phyloP scores from a whole-genome alignment of 2,888 invertebrate genomes.

The Lymantria monacha region DNA sequence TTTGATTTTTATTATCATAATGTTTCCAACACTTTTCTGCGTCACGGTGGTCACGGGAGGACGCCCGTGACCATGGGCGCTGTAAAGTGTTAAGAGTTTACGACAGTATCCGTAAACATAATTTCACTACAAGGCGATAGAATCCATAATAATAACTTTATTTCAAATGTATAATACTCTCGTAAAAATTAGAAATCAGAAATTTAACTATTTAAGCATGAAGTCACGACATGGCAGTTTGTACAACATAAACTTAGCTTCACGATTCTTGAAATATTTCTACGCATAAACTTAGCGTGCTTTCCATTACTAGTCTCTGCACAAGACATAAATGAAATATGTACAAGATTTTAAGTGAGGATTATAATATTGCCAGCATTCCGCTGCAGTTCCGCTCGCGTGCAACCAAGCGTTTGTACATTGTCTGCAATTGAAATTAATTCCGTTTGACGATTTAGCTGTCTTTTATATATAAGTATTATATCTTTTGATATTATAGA shows the following conservation, averaged over 20 bases:
- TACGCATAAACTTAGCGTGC: not conserved
- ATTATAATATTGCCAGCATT: slow-evolving; percentile 27
- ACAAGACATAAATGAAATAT: slow-evolving; percentile 24
- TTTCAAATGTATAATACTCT: too few relatives aligned
- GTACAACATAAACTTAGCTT: not conserved
- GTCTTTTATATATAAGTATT: not conserved
- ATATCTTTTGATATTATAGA: too few relatives aligned
- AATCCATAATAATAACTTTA: too few relatives aligned
- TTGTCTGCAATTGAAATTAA: slow-evolving; percentile 12
- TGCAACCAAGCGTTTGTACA: slow-evolving; percentile 22
- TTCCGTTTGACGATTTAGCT: slow-evolving; percentile 20
- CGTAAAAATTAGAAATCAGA: too few relatives aligned
- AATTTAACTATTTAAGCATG: not conserved
- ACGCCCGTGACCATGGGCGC: too few relatives aligned
- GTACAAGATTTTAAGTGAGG: slow-evolving; percentile 19
- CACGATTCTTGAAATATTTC: not conserved
- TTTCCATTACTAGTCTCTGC: not conserved
- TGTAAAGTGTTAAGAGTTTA: too few relatives aligned
- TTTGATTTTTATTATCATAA: too few relatives aligned
- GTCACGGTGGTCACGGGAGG: too few relatives aligned
- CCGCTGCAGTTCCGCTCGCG: slow-evolving; percentile 33
- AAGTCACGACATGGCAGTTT: not conserved
- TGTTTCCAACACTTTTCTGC: too few relatives aligned
- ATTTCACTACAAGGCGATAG: too few relatives aligned
- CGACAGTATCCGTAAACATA: too few relatives aligned